Evolutionary conservation across 2,888 invertebrate species (phyloP).

Genomic region (Eilema caniola): DNA sequence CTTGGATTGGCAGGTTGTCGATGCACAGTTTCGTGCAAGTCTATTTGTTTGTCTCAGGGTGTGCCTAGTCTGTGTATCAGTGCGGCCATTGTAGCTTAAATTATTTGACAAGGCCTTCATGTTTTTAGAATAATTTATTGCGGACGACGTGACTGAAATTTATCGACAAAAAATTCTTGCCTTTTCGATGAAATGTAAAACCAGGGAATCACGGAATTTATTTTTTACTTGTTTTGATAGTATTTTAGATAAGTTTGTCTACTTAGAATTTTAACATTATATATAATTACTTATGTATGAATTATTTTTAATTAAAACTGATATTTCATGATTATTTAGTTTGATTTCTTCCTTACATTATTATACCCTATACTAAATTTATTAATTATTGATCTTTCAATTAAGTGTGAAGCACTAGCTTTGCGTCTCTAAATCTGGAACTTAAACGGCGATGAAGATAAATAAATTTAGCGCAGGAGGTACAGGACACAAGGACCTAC

Average conservation of each 20-base stretch:
- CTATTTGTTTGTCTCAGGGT: not conserved
- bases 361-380: too few species aligned
- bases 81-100: not conserved
- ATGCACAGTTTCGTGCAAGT: not conserved
- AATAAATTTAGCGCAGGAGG: too few species aligned
- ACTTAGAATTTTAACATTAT: constrained; percentile 56
- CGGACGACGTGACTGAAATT: constrained; percentile 16
- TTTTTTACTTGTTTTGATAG: constrained; percentile 62
- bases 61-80: not conserved
- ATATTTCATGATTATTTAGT: constrained; percentile 34
- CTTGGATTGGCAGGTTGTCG: not conserved
- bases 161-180: constrained; percentile 47
- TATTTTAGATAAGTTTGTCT: constrained; percentile 67
- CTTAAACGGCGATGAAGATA: too few species aligned
- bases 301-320: constrained; percentile 55
- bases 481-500: too few species aligned
- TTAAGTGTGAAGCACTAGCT: too few species aligned
- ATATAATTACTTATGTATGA: constrained; percentile 31
- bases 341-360: not conserved
- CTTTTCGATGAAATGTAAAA: constrained; percentile 44
- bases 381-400: too few species aligned
- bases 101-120: not conserved
- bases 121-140: not conserved
- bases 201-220: constrained; percentile 61
- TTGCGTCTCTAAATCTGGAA: not conserved